phyloP scores from a whole-genome alignment of 1,140 invertebrate genomes.

The fruit fly (Drosophila melanogaster) region DNA sequence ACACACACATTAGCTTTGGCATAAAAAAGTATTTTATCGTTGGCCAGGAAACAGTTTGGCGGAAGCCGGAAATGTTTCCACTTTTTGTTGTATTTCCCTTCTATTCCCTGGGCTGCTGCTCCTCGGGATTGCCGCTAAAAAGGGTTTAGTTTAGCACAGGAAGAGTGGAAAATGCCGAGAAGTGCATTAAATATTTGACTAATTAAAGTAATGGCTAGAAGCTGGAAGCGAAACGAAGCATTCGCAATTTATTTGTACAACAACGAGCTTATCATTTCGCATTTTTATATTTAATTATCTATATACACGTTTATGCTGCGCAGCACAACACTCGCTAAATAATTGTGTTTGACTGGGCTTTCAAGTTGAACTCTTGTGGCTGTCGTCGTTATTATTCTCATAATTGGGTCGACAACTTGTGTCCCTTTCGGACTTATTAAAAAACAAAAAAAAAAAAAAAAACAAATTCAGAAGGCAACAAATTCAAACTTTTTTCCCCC shows the following conservation, averaged over 20 bases:
- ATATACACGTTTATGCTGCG: conserved; percentile 6
- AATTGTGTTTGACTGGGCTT: conserved; percentile 30
- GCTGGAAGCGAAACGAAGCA: conserved; percentile 24
- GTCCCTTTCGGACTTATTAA: conserved; percentile 5
- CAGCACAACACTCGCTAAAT: conserved; percentile 3
- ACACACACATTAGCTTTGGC: conserved; percentile 65
- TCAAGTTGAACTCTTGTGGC: conserved; percentile 17
- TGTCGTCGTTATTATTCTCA: conserved; percentile 7
- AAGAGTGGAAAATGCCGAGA: conserved; percentile 3
- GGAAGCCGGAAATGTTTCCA: conserved; percentile 79
- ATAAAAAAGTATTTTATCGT: conserved; percentile 82
- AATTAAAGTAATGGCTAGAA: conserved; percentile 77
- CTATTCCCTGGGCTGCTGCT: conserved; percentile 9
- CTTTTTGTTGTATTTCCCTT: conserved; percentile 58
- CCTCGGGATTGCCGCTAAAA: conserved; percentile 30
- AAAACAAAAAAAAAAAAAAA: conserved; percentile 3
- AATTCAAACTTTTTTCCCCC: not conserved
- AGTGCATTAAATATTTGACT: conserved; percentile 79
- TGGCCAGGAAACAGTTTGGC: conserved; percentile 82
- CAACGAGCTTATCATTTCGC: conserved; percentile 37
- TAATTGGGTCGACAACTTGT: conserved; percentile 44
- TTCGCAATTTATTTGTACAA: conserved; percentile 62
- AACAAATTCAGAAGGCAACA: not conserved
- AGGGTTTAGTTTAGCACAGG: conserved; percentile 23
- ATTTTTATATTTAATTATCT: conserved; percentile 22